Percentiles rank a stretch among this genome's conserved stretches.
Evolutionary conservation across 1,140 invertebrate species (phyloP).

Genomic region (Musca vetustissima): DNA sequence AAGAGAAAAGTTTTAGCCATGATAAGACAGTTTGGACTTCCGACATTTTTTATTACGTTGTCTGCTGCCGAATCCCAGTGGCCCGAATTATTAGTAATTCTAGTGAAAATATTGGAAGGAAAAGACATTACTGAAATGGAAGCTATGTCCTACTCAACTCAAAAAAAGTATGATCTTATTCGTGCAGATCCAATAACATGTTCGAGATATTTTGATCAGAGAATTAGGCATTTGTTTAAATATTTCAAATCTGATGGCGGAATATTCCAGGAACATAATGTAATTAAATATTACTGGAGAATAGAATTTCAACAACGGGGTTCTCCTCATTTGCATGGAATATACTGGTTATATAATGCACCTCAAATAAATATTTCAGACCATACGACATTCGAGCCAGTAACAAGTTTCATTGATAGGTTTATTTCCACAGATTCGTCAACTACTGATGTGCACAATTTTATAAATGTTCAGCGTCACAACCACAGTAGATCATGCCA

Average conservation of each 20-base stretch:
- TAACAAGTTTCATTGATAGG: no score
- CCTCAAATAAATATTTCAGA: no score
- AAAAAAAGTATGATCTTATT: conserved; percentile 18
- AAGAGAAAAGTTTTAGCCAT: conserved; percentile 6
- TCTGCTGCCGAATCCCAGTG: conserved; percentile 37
- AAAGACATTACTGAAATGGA: conserved; percentile 20
- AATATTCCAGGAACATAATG: no score
- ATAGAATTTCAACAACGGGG: no score
- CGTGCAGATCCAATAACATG: conserved; percentile 24
- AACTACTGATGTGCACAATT: no score
- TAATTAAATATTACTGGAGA: no score
- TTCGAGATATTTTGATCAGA: no score
- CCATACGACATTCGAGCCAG: no score
- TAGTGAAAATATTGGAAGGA: conserved; percentile 17
- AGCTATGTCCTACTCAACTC: neutral
- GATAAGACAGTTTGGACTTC: conserved; percentile 30
- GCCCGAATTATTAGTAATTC: conserved; percentile 35
- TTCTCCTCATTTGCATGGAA: no score
- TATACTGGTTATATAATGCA: no score
- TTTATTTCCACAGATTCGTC: neutral
- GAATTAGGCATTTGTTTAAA: no score
- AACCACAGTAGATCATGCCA: neutral
- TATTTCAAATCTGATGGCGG: no score
- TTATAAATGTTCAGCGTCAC: neutral
- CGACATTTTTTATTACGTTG: conserved; percentile 37